These are phyloP conservation scores for Paedocypris sp. DNA, from an alignment of 2,113 vertebrate species.

Conservation along the genomic window DNA sequence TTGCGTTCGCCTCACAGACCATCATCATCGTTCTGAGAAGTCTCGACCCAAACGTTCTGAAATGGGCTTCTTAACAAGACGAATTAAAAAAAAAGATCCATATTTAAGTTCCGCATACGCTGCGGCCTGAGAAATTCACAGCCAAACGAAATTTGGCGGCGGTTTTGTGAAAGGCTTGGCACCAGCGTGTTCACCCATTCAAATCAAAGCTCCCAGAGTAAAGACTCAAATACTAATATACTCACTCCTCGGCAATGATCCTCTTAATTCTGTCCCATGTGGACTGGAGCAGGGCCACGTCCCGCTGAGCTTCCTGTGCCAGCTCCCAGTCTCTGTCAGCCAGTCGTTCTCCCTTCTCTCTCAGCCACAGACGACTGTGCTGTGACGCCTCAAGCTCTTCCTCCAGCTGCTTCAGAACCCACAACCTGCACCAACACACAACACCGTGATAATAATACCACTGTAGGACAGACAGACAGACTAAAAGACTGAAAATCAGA, in stretches of 20 bases:
- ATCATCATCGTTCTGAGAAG: no score
- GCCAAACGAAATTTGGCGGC: no score
- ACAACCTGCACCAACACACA: slow-evolving; percentile 66
- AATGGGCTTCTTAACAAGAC: no score
- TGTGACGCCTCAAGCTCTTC: slow-evolving; percentile 83
- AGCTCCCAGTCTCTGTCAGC: slow-evolving; percentile 72
- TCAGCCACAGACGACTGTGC: slow-evolving; percentile 83
- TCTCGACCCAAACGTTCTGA: no score
- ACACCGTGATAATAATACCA: background rate
- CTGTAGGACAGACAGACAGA: background rate
- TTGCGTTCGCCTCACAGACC: no score
- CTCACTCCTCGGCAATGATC: slow-evolving; percentile 75
- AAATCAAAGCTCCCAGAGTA: no score
- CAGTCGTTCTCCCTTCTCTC: slow-evolving; percentile 82
- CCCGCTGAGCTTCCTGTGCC: slow-evolving; percentile 67
- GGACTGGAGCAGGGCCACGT: slow-evolving; percentile 66
- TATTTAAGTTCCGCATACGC: no score
- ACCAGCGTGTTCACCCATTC: no score
- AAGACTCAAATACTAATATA: background rate
- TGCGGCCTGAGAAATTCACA: no score
- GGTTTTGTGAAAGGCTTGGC: no score
- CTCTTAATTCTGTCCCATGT: slow-evolving; percentile 73
- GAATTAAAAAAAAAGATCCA: no score
- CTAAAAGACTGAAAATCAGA: no score
- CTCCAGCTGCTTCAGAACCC: slow-evolving; percentile 81